phyloP scores from a whole-genome alignment of 2,113 vertebrate genomes.

The Percopsis transmontana region DNA sequence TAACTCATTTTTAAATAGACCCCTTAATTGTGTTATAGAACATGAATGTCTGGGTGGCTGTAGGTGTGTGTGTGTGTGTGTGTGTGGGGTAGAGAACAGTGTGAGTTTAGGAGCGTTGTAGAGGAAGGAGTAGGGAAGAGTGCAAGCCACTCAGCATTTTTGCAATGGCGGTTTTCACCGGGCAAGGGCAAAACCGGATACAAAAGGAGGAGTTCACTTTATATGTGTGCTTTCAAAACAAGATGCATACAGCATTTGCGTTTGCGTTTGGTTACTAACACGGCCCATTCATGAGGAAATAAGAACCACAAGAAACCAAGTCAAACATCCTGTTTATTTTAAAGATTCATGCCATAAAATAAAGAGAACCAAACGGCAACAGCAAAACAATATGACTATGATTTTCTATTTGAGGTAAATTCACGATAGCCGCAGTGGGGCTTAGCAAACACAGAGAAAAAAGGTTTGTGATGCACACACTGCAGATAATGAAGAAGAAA shows the following conservation, averaged over 20 bases:
- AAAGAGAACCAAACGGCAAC: neutral
- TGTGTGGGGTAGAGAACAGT: no score
- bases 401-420: conserved; percentile 14
- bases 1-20: neutral
- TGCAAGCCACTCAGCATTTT: no score
- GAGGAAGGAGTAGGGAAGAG: no score
- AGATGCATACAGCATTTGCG: neutral
- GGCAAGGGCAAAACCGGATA: no score
- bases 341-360: conserved; percentile 2
- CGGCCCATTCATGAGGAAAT: neutral
- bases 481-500: conserved; percentile 55
- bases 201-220: no score
- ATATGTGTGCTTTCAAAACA: neutral
- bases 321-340: neutral
- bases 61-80: no score
- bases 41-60: no score
- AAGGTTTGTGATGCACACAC: conserved; percentile 37
- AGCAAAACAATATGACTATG: conserved; percentile 3
- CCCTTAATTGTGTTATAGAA: neutral
- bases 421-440: no score
- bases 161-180: no score
- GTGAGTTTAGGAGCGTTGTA: no score
- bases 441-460: conserved; percentile 32
- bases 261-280: neutral
- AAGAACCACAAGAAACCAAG: neutral